Base-by-base conservation (phyloP, 2,113 vertebrate species). In the Glaucomys volans region DNA sequence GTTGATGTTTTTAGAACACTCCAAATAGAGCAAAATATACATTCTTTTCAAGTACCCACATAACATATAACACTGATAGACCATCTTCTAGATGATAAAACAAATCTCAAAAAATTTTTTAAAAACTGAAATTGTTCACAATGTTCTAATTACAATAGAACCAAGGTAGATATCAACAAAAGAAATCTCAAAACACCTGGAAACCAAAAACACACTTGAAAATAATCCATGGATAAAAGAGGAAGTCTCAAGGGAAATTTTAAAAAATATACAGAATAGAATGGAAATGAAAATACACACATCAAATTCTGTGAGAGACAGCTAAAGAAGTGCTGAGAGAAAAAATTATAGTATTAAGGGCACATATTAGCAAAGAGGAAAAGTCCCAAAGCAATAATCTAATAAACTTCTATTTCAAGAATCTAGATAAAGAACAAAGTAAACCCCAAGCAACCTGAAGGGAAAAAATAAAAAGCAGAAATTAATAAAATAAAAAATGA, bases 391-490 rank as follows among this genome's bases (percentile, higher is more conserved):
- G 40, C 37, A 50, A 52, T 89, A 87, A 54, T 57, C 30, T 80
- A 88, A 92, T 26, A n/a, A n/a, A n/a, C 30, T 76, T 30, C 14
- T 28, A 85, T 16, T 35, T 96, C 74, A 91, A 67, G 30, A 90
- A 77, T 17, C 66, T 59, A 87, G 22, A 80, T 86, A 93, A 90
- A 74, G 13, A 67, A 69, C 8, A 79, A 89, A 84, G 77, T 32
- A 89, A 52, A 90, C 7, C 32, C 74, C 44, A 90, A 67, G 57
- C n/a, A 66, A 57, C 2, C 16, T 86, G 40, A 57, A 85, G 69
- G 35, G 59, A 74, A 71, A 32, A 88, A 69, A 85, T 32, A 84
- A 89, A 74, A 44, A 90, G 40, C 28, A 93, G 17, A 93, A 85
- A 79, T 22, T 71, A 76, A 85, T 28, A 26, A 79, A 80, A 57